Base-by-base conservation (phyloP, 2,797 vertebrate species). In the Siniperca undulata region DNA sequence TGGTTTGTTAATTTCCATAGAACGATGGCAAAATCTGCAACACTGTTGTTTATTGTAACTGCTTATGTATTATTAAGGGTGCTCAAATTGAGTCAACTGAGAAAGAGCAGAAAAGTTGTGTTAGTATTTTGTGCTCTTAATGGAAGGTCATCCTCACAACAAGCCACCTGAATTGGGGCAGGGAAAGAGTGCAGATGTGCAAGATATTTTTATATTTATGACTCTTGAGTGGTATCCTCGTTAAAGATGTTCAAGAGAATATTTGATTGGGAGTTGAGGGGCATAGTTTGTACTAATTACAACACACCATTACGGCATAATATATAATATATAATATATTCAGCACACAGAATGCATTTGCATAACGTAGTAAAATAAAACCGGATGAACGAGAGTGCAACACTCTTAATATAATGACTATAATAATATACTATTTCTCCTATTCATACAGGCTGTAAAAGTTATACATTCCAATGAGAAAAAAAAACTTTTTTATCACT, bases 181-280 rank as follows among this genome's bases (percentile, higher is more conserved):
- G 48, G 24, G 40, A 68, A 61, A 60, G 38, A 53, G 42, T 67
- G 38, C 27, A 69, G 19, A 65, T 61, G 40, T 27, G 27, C 27
- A 42, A 64, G 34, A 77, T 65, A 56, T 77, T 73, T 80, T 73
- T 56, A 75, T 56, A 44, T 17, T 17, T 53, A 50, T 75, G 36
- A 62, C 69, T 53, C 78, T 58, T 53, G 12, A 62, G 44, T 67
- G 10, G 61, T 69, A 42, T 65, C 66, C 65, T 67, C 34, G 64
- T 74, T 81, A 74, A 74, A 38, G 68, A 42, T 70, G 52, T 65
- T 60, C 81, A 79, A 88, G 65, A 69, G 70, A 83, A 89, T 88
- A 70, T 80, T 83, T 83, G 59, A 88, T 79, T 64, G 52, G 5
- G 36, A 69, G 38, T 55, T 44, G 70, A 77, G 30, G 30, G 69